Conservation (phyloP, 2,113 vertebrate species). For the Ciconia stormi region DNA sequence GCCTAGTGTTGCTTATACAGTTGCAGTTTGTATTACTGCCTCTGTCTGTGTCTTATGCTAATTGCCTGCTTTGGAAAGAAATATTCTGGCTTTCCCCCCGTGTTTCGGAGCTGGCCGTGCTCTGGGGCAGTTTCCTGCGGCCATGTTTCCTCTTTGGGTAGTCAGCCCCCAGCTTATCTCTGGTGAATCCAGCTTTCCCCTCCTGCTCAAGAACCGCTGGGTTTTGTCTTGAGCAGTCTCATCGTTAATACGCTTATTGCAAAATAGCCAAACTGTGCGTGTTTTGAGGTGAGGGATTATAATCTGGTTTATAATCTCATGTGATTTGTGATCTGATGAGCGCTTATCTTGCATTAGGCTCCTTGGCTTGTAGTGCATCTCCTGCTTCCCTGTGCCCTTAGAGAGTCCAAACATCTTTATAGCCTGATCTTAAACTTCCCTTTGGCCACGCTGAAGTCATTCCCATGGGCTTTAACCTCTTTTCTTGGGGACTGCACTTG, state of each 20-base stretch:
- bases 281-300: background rate
- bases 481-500: background rate
- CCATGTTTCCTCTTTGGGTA: background rate
- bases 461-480: background rate
- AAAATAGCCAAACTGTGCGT: background rate
- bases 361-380: accelerated
- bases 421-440: background rate
- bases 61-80: background rate
- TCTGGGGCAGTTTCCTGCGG: background rate
- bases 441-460: background rate
- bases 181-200: background rate
- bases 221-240: background rate
- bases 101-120: background rate
- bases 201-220: background rate
- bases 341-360: background rate
- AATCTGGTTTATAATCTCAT: background rate
- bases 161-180: background rate
- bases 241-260: background rate
- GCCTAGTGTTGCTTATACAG: background rate
- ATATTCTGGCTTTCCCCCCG: background rate
- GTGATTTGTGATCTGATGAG: background rate
- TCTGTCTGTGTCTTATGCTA: background rate
- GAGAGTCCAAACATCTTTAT: background rate
- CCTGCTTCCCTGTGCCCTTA: background rate
- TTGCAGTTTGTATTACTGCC: background rate